Conservation (phyloP, 92 coral and sea anemone species). For the Actinernus sp. region DNA sequence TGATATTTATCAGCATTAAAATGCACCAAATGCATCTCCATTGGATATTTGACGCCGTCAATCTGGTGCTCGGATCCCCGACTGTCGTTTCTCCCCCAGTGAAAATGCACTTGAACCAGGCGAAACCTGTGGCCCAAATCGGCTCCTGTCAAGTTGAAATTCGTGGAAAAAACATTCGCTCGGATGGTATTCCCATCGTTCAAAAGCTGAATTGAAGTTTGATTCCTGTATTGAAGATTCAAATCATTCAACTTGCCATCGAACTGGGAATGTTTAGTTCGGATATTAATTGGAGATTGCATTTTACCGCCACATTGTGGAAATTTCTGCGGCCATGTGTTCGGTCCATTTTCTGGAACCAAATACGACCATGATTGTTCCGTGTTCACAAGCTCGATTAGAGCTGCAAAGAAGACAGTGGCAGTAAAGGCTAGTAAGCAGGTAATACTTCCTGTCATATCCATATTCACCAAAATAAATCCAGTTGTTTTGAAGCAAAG, state of each 20-base stretch:
- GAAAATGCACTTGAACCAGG: slow-evolving; percentile 77
- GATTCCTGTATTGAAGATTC: slow-evolving; percentile 34
- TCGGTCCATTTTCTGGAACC: slow-evolving; percentile 35
- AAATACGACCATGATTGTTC: too few relatives aligned
- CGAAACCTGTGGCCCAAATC: slow-evolving; percentile 48
- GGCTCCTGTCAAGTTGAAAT: slow-evolving; percentile 66
- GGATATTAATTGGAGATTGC: slow-evolving; percentile 89
- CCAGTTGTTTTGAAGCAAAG: too few relatives aligned
- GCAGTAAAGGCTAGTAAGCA: too few relatives aligned
- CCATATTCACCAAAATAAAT: too few relatives aligned
- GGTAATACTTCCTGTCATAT: too few relatives aligned
- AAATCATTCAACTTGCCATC: slow-evolving; percentile 55
- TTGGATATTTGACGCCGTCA: slow-evolving; percentile 64
- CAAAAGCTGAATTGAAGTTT: slow-evolving; percentile 45
- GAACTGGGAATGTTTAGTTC: slow-evolving; percentile 48
- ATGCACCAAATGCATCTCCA: slow-evolving; percentile 90
- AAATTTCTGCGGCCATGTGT: slow-evolving; percentile 74
- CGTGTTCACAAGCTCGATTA: too few relatives aligned
- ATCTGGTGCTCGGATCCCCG: slow-evolving; percentile 91
- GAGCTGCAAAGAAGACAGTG: too few relatives aligned
- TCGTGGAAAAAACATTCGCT: slow-evolving; percentile 32
- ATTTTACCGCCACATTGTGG: slow-evolving; percentile 65
- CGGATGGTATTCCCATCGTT: slow-evolving; percentile 86
- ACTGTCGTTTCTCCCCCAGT: slow-evolving; percentile 68
- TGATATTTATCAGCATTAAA: slow-evolving; percentile 61